Evolutionary conservation across 37 sponge, comb jelly and placozoan species (phyloP).

Genomic region (Corticium candelabrum): DNA sequence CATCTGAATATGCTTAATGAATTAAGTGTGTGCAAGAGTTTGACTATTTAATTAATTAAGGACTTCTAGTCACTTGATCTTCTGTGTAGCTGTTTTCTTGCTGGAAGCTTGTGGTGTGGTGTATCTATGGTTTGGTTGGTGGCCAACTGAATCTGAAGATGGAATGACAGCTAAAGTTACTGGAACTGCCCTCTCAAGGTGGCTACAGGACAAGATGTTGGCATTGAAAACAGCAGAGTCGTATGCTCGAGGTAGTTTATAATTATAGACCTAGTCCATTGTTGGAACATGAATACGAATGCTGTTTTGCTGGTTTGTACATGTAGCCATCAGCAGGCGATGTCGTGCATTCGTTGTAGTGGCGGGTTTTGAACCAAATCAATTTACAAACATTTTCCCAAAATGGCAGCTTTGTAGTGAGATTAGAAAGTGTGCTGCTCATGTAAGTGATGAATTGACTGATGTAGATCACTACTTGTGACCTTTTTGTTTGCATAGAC

Average conservation of each 20-base stretch:
- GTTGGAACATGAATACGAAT: too few relatives aligned
- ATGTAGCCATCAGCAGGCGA: not conserved
- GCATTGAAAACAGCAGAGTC: slow-evolving; percentile 81
- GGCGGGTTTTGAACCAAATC: not conserved
- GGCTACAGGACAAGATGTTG: slow-evolving; percentile 79
- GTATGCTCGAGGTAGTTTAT: too few relatives aligned
- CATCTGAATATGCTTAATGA: too few relatives aligned
- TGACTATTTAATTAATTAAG: too few relatives aligned
- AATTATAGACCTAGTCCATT: not conserved
- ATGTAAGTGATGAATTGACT: too few relatives aligned
- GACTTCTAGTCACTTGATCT: too few relatives aligned
- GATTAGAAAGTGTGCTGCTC: too few relatives aligned
- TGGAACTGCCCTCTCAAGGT: slow-evolving; percentile 56
- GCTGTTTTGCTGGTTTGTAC: too few relatives aligned
- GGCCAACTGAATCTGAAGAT: slow-evolving; percentile 17
- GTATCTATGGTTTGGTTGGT: slow-evolving; percentile 95
- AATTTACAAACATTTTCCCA: not conserved
- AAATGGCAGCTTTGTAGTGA: not conserved
- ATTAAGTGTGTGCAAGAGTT: too few relatives aligned
- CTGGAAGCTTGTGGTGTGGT: slow-evolving; percentile 70
- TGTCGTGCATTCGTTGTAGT: not conserved
- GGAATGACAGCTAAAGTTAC: not conserved
- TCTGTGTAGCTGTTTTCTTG: slow-evolving; percentile 68
- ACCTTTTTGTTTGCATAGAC: too few relatives aligned
- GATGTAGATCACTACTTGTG: too few relatives aligned